Evolutionary conservation across 2,888 invertebrate genomes (phyloP).

Genomic region (Apamea epomidion): DNA sequence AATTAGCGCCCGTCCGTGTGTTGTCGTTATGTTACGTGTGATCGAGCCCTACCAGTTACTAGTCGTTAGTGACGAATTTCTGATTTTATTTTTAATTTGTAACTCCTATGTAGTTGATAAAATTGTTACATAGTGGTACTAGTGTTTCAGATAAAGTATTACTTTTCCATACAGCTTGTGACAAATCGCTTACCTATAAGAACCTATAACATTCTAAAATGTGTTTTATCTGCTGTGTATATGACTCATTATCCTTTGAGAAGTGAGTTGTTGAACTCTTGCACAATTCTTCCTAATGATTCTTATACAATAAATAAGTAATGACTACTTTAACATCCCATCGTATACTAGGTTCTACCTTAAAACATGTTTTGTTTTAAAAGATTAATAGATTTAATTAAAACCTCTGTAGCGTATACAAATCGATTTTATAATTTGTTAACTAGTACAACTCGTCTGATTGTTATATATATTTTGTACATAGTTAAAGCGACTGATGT

Average conservation of each 20-base stretch:
- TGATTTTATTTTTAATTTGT: slow-evolving; percentile 20
- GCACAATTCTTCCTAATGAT: slow-evolving; percentile 35
- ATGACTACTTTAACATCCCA: slow-evolving; percentile 10
- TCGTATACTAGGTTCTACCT: background rate
- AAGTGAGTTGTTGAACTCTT: background rate
- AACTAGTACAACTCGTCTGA: slow-evolving; percentile 53
- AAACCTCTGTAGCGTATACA: background rate
- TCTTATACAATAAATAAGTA: slow-evolving; percentile 4
- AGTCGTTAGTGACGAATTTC: slow-evolving; percentile 8
- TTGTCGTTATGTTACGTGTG: background rate
- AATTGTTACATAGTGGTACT: slow-evolving; percentile 12
- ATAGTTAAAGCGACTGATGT: slow-evolving; percentile 59
- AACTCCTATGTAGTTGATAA: background rate
- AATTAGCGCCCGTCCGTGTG: background rate
- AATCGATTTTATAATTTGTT: slow-evolving; percentile 46
- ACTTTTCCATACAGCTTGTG: background rate
- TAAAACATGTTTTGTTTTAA: slow-evolving; percentile 1
- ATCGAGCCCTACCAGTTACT: background rate
- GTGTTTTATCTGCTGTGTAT: background rate
- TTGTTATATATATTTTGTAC: slow-evolving; percentile 53
- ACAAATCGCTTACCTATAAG: background rate
- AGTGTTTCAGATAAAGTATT: slow-evolving; percentile 1
- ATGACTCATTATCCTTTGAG: background rate
- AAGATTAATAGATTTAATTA: background rate
- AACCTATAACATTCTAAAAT: background rate